Percentiles rank a stretch among this genome's conserved stretches.
Conservation (phyloP, 2,113 vertebrate genomes). For the Nanorana parkeri region DNA sequence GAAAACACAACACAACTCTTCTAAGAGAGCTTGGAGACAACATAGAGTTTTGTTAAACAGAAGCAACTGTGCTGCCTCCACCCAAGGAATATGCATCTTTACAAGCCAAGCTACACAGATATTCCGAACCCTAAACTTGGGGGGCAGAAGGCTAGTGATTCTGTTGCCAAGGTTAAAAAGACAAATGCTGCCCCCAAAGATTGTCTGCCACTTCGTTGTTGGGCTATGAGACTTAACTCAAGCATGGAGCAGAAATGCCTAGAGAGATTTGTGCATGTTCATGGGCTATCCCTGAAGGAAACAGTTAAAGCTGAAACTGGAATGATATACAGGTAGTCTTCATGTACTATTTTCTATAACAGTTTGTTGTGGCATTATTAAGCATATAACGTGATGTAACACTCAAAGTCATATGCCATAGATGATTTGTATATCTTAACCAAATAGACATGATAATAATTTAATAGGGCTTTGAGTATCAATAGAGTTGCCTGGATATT, state of each 20-base stretch:
- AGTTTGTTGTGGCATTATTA: too few relatives aligned
- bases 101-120: constrained; percentile 80
- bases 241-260: constrained; percentile 74
- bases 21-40: background rate
- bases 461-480: too few relatives aligned
- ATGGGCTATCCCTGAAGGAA: constrained; percentile 79
- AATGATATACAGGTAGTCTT: constrained; percentile 87
- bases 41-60: background rate
- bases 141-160: constrained; percentile 65
- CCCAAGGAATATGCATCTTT: constrained; percentile 80
- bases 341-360: too few relatives aligned
- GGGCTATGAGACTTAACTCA: constrained; percentile 65
- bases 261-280: constrained; percentile 82
- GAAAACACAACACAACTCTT: constrained; percentile 60
- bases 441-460: too few relatives aligned
- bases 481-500: too few relatives aligned
- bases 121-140: constrained; percentile 79
- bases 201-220: constrained; percentile 62
- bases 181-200: constrained; percentile 52
- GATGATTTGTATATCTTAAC: too few relatives aligned
- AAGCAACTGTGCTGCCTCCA: background rate
- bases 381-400: too few relatives aligned
- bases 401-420: too few relatives aligned
- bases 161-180: constrained; percentile 59
- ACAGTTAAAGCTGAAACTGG: constrained; percentile 74